These are phyloP conservation scores for Cyclina sinensis DNA, from an alignment of 1,140 invertebrate genomes.

Conservation along the genomic window DNA sequence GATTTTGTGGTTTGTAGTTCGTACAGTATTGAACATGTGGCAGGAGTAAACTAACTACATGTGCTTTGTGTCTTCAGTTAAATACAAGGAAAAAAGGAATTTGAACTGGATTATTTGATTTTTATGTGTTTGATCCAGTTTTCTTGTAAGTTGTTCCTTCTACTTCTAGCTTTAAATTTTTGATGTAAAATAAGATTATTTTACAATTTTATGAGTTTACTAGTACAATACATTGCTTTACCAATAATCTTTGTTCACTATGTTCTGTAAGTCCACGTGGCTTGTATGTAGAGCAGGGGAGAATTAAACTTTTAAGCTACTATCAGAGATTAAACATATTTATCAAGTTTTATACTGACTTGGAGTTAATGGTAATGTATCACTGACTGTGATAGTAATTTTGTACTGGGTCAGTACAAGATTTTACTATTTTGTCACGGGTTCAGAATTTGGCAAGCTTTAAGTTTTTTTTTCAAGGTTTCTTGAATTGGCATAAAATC, in stretches of 20 bases:
- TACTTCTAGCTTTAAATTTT: neutral
- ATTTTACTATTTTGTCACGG: too few species aligned
- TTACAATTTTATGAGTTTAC: neutral
- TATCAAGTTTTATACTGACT: constrained; percentile 2
- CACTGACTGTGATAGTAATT: neutral
- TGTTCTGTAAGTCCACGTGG: constrained; percentile 2
- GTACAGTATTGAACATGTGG: constrained; percentile 31
- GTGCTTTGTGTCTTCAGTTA: constrained; percentile 28
- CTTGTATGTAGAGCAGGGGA: neutral
- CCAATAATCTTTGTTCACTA: constrained; percentile 12
- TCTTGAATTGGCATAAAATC: too few species aligned
- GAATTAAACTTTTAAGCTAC: neutral
- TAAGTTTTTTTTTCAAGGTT: too few species aligned
- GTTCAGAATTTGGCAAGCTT: too few species aligned
- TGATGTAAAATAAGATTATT: neutral
- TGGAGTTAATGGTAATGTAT: constrained; percentile 7
- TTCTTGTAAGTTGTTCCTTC: neutral
- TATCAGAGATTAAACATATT: constrained; percentile 1
- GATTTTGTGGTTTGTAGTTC: constrained; percentile 25
- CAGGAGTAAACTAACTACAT: constrained; percentile 23
- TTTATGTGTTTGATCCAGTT: neutral
- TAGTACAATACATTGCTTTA: neutral
- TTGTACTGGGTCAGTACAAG: neutral
- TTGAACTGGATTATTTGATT: constrained; percentile 13
- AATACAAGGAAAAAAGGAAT: constrained; percentile 13